Evolutionary conservation across 37 sponge, comb jelly and placozoan genomes (phyloP), one percentile per base, ranked within the genome.

Genomic region (Aplysina aerophoba): DNA sequence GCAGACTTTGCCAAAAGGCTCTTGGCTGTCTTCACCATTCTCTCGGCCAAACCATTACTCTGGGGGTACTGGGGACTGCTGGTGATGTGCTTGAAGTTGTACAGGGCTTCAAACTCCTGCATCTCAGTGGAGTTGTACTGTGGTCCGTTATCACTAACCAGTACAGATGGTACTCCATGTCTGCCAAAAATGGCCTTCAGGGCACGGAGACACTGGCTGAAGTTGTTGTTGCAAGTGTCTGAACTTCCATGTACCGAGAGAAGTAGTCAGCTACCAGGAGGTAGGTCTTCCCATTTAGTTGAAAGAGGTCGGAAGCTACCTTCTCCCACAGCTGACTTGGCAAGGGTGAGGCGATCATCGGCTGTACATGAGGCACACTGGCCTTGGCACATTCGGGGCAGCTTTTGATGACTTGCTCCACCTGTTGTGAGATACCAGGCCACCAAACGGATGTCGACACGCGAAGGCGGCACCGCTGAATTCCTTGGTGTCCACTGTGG

Each of bases 31-130:
- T 75, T 75, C 3, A 75, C 78, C 13, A 54, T 15, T 36, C 78
- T 75, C 78, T 75, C 53, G 25, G 78, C 78, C 38, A 75, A 40
- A 1, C 53, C 78, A 22, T 75, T 75, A 54, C 78, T 75, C 24
- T 75, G 78, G 24, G 78, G 78, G 37, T 75, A 75, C 24, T 75
- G 78, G 16, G 78, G 78, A 54, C 78, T 75, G 78, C 78, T 75
- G 39, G 78, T 75, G 33, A 75, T 19, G 78, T 75, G 78, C 22
- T 36, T 5, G 25, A 75, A 75, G 25, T 44, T 44, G 25, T 75
- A 75, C 16, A 2, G 38, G 11, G 13, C 78, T n/a, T 53, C 78
- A 75, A 75, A 75, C 21, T 75, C 53, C 38, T 75, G 33, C 78
- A 75, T 75, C 54, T 75, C 78, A 41, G 39, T 31, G n/a, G 78